Evolutionary conservation across 2,113 vertebrate genomes (phyloP).

Genomic region (Podarcis raffonei): DNA sequence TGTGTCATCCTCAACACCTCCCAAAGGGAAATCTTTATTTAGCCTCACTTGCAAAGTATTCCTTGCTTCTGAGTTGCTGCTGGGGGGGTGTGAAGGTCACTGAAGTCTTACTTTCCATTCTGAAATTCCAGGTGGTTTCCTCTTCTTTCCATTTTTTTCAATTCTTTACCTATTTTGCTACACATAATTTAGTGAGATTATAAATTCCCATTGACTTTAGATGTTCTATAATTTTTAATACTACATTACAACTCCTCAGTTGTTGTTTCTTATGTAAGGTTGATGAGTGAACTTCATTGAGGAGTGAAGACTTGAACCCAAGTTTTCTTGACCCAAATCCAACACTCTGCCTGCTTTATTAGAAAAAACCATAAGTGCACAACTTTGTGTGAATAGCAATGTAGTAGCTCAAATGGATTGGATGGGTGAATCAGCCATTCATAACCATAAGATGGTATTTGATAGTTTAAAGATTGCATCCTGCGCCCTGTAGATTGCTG

Average conservation of each 20-base stretch:
- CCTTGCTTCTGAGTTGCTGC: background rate
- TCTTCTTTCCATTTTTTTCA: background rate
- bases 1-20: constrained; percentile 79
- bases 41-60: constrained; percentile 43
- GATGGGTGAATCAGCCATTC: background rate
- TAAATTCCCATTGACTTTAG: background rate
- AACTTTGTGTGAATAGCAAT: background rate
- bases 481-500: background rate
- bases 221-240: background rate
- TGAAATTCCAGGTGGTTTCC: background rate
- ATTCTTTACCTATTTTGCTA: background rate
- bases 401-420: background rate
- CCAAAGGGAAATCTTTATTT: constrained; percentile 88
- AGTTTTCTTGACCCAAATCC: no score
- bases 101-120: constrained; percentile 25
- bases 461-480: background rate
- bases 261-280: no score
- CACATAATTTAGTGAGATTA: background rate
- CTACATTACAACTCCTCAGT: no score
- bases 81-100: background rate
- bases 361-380: background rate
- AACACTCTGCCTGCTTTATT: background rate
- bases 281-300: background rate
- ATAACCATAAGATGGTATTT: background rate
- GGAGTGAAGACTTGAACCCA: background rate